These are phyloP conservation scores for Oreortyx pictus DNA, from an alignment of 2,797 vertebrate species.

Conservation along the genomic window DNA sequence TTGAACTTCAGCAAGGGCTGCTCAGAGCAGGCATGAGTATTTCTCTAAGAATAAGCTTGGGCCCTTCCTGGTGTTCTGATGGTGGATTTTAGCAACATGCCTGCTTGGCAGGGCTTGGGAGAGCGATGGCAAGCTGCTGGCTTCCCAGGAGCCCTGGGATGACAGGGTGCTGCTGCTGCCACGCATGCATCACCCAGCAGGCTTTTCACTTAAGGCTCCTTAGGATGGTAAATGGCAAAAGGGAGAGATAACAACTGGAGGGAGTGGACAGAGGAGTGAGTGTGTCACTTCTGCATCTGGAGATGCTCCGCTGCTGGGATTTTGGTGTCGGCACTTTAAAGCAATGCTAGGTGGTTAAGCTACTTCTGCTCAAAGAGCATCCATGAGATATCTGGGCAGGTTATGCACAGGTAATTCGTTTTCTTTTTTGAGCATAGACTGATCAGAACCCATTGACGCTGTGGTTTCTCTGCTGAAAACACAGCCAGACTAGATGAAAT, in stretches of 20 bases:
- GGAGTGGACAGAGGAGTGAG: neutral
- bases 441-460: neutral
- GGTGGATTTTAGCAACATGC: fast-evolving
- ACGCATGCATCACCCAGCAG: neutral
- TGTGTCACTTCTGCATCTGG: neutral
- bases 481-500: conserved; percentile 65
- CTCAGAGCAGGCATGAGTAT: neutral
- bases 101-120: fast-evolving
- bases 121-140: neutral
- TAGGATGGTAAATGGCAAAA: neutral
- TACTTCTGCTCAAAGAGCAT: neutral
- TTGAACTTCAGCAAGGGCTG: conserved; percentile 32
- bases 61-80: neutral
- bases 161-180: neutral
- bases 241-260: neutral
- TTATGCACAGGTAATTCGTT: conserved; percentile 50
- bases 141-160: neutral
- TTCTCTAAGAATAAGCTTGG: neutral
- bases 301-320: neutral
- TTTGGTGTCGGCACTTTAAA: neutral
- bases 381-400: neutral
- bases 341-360: neutral
- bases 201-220: neutral
- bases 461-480: conserved; percentile 54
- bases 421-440: conserved; percentile 2